These are phyloP conservation scores for Horisme vitalbata DNA, from an alignment of 2,888 invertebrate species.

Conservation along the genomic window DNA sequence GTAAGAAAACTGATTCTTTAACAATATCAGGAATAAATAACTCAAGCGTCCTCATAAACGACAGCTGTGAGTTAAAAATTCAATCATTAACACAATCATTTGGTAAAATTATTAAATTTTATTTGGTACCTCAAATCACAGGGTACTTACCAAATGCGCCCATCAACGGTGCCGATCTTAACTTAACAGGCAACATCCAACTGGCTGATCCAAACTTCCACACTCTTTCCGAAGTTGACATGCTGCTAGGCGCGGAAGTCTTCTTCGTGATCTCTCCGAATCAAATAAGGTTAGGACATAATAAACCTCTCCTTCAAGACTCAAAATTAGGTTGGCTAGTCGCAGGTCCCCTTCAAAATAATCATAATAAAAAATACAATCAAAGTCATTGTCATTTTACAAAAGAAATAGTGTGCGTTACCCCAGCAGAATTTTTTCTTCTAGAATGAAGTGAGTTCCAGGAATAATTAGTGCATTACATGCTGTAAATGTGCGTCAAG, in stretches of 20 bases:
- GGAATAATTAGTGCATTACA: too few species aligned
- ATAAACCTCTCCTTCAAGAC: constrained; percentile 5
- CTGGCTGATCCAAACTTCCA: constrained; percentile 1
- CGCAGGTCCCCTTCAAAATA: constrained; percentile 14
- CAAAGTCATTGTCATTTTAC: neutral
- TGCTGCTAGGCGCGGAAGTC: constrained; percentile 9
- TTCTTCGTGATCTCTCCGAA: constrained; percentile 5
- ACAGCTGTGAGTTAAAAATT: neutral
- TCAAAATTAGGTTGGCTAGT: constrained; percentile 24
- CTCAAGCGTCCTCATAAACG: neutral
- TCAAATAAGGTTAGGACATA: constrained; percentile 3
- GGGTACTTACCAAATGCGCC: neutral
- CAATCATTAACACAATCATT: neutral
- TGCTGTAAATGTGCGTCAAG: too few species aligned
- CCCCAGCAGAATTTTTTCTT: too few species aligned
- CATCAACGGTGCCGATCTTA: neutral
- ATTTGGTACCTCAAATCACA: neutral
- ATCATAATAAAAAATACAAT: neutral
- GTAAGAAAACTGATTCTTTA: neutral
- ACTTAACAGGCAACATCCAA: neutral
- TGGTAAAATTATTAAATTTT: neutral
- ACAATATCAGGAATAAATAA: neutral
- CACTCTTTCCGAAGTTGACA: constrained; percentile 1
- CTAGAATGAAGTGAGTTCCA: too few species aligned
- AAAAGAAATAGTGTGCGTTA: too few species aligned